phyloP scores from a whole-genome alignment of 2,888 invertebrate genomes.

The Sabatieria punctata region DNA sequence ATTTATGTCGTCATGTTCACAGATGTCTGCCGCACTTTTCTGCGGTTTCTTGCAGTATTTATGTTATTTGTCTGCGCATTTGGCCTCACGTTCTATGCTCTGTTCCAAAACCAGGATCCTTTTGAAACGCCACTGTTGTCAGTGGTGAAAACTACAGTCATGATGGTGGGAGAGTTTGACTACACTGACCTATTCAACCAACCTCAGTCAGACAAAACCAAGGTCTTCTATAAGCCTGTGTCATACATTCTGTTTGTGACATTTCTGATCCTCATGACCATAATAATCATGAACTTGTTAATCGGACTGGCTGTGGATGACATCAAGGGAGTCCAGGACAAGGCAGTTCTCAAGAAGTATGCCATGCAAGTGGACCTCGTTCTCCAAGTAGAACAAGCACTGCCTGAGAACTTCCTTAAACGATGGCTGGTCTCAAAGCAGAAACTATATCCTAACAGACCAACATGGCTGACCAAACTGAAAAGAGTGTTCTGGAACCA shows the following conservation, averaged over 20 bases:
- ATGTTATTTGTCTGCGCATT: conserved; percentile 31
- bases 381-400: conserved; percentile 33
- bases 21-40: conserved; percentile 32
- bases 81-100: conserved; percentile 24
- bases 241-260: conserved; percentile 35
- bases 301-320: conserved; percentile 41
- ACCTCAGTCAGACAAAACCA: no score
- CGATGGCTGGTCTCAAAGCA: conserved; percentile 26
- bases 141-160: conserved; percentile 31
- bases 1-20: conserved; percentile 36
- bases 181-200: conserved; percentile 29
- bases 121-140: no score
- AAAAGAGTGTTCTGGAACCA: no score
- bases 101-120: conserved; percentile 25
- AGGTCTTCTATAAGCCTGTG: no score
- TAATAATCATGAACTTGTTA: conserved; percentile 34
- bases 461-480: no score
- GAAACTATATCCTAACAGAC: conserved; percentile 31
- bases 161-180: conserved; percentile 35
- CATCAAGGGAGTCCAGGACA: conserved; percentile 40
- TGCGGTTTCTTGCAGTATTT: conserved; percentile 32
- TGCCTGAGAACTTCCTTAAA: conserved; percentile 26
- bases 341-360: conserved; percentile 37
- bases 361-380: conserved; percentile 36
- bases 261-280: conserved; percentile 31